Evolutionary conservation across 1,140 invertebrate species (phyloP).

Genomic region (Meloidogyne floridensis): DNA sequence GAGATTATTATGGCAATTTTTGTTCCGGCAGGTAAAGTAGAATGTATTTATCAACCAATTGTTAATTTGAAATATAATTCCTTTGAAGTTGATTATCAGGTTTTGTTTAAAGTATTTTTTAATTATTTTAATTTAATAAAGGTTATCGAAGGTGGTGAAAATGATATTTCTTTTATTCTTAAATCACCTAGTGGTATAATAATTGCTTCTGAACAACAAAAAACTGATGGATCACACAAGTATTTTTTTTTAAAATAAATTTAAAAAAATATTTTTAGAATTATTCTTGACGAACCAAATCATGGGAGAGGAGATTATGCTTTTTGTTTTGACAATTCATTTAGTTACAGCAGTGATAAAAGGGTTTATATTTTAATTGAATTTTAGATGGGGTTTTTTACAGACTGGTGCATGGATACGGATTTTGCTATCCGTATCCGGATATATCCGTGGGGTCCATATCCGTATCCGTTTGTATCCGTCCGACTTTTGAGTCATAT

Average conservation of each 20-base stretch:
- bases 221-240: conserved; percentile 66
- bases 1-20: conserved; percentile 39
- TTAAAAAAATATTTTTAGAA: conserved; percentile 3
- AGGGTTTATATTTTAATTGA: background rate
- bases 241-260: conserved; percentile 44
- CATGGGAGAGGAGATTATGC: conserved; percentile 66
- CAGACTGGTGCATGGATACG: no score
- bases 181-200: conserved; percentile 57
- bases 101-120: conserved; percentile 7
- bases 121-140: conserved; percentile 44
- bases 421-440: no score
- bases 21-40: conserved; percentile 40
- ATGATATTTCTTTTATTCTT: conserved; percentile 67
- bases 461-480: no score
- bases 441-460: no score
- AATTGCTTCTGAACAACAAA: conserved; percentile 58
- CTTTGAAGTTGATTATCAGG: conserved; percentile 52
- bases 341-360: conserved; percentile 45
- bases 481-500: no score
- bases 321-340: conserved; percentile 69
- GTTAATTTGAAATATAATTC: conserved; percentile 41
- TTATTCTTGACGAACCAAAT: conserved; percentile 39
- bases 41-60: conserved; percentile 51
- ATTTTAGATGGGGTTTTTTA: background rate
- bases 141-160: conserved; percentile 68